phyloP scores from a whole-genome alignment of 2,113 vertebrate genomes.

The Mormoops blainvillei region DNA sequence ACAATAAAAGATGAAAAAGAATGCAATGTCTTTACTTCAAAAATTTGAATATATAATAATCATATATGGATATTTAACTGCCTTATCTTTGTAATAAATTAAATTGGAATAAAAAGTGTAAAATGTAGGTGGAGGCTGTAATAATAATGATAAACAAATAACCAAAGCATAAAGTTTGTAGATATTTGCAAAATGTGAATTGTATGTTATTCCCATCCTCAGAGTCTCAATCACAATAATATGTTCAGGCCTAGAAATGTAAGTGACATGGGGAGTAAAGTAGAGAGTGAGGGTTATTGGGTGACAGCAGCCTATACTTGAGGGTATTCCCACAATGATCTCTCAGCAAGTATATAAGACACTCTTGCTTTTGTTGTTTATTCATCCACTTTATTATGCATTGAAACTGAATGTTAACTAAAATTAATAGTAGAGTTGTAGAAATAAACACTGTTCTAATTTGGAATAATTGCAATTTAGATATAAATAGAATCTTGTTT shows the following conservation, averaged over 20 bases:
- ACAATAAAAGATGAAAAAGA: constrained; percentile 46
- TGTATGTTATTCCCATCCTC: not conserved
- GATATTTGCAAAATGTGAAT: constrained; percentile 1
- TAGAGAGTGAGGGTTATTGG: not conserved
- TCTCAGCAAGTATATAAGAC: not conserved
- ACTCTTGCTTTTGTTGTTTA: not conserved
- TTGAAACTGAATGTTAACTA: not conserved
- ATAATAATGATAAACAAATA: constrained; percentile 28
- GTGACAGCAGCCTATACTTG: accelerated
- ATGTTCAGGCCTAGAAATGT: not conserved
- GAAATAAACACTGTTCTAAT: constrained; percentile 20
- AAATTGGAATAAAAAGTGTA: not conserved
- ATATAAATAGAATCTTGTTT: not conserved
- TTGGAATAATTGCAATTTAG: not conserved
- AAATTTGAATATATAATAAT: constrained; percentile 31
- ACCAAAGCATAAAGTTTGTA: not conserved
- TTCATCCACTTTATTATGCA: constrained; percentile 16
- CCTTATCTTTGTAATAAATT: constrained; percentile 43
- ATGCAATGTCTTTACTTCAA: constrained; percentile 45
- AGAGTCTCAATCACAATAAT: not conserved
- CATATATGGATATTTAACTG: not conserved
- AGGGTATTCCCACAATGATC: not conserved
- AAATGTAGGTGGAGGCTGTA: not conserved
- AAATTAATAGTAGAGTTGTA: constrained; percentile 6
- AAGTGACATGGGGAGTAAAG: not conserved